Evolutionary conservation across 2,113 vertebrate species (phyloP).

Genomic region (Symphodus melops): DNA sequence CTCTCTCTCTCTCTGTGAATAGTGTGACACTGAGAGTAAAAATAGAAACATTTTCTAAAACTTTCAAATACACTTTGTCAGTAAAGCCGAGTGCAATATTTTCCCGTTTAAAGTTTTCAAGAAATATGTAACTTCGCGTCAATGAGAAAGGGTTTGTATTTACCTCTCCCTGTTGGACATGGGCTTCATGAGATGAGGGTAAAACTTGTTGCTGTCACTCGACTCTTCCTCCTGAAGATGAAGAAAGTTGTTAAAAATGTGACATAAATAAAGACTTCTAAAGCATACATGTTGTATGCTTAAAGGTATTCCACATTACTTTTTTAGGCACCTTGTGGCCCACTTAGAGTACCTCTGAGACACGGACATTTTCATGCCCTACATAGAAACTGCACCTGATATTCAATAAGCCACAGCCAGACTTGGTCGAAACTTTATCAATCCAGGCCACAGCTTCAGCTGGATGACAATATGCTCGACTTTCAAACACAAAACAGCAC

Average conservation of each 20-base stretch:
- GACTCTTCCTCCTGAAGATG: conserved; percentile 84
- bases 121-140: no score
- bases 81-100: no score
- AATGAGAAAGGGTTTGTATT: not conserved
- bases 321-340: conserved; percentile 48
- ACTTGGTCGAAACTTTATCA: not conserved
- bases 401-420: conserved; percentile 10
- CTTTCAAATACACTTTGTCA: no score
- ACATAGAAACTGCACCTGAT: conserved; percentile 58
- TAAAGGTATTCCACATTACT: conserved; percentile 41
- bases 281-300: not conserved
- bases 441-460: not conserved
- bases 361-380: conserved; percentile 46
- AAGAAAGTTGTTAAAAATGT: not conserved
- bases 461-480: not conserved
- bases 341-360: conserved; percentile 58
- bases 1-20: no score
- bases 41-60: no score
- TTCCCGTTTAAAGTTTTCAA: not conserved
- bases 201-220: conserved; percentile 89
- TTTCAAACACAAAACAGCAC: not conserved
- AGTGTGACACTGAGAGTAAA: no score
- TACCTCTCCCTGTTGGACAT: conserved; percentile 99
- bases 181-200: conserved; percentile 95
- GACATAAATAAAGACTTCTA: not conserved